Base-by-base conservation (phyloP, 2,113 vertebrate species). In the Stictonetta naevosa region DNA sequence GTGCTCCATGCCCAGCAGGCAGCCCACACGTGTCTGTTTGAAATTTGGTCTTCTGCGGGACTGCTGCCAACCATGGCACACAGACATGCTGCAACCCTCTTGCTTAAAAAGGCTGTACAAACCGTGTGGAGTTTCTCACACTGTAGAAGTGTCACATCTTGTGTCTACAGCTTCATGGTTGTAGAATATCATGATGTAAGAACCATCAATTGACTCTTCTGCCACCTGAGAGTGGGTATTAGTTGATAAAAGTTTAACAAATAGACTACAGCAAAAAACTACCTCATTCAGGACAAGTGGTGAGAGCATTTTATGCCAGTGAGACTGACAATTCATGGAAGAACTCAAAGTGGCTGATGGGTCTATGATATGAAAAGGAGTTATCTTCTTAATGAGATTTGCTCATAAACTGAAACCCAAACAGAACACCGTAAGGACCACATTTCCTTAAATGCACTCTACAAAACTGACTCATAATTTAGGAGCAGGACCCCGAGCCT, bases 181-280 rank as follows among this genome's bases (percentile, higher is more conserved):
- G 26, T 53, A 55, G 64, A 74, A 67, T 8, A 80, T 12, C 34
- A 31, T 0, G 21, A 58, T 0, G 0, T 25, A 44, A 67, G 46
- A 86, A 13, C 46, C 50, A 62, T 13, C 46, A 44, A 29, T 11
- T 28, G 18, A 63, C 33, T n/a, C 16, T 66, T 64, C 75, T 34
- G 15, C 44, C 33, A 76, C 19, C 31, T 48, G 36, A 56, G 33
- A 75, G 13, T 2, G 18, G 17, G 3, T 48, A 59, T 29, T 17
- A 63, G 46, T 34, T 50, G 28, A 6, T 13, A 60, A 56, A 4
- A 44, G 40, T 78, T 60, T 42, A 86, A 64, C 15, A 7, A 92
- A 59, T 5, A 34, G 1, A 42, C 5, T 33, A 25, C 77, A 81
- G 50, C 18, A 90, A 92, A 86, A 93, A 50, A 14, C 59, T 40